Evolutionary conservation across 2,797 vertebrate species (phyloP).

Genomic region (Sylvilagus floridanus): DNA sequence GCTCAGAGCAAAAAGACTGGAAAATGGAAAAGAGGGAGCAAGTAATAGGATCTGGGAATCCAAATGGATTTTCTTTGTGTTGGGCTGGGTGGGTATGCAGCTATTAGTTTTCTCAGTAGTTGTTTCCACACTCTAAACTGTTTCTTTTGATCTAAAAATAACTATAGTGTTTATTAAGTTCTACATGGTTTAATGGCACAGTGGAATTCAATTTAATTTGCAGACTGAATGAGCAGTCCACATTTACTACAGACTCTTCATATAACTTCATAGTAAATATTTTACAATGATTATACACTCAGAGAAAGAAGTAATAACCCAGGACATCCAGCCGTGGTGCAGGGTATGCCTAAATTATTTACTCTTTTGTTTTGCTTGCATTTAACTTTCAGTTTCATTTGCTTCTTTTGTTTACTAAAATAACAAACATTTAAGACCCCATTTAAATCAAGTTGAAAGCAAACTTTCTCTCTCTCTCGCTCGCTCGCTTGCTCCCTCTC

Average conservation of each 20-base stretch:
- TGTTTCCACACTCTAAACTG: neutral
- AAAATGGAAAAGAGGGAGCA: neutral
- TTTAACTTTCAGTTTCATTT: neutral
- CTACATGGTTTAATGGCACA: slow-evolving; percentile 4
- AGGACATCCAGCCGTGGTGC: too few relatives aligned
- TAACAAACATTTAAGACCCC: neutral
- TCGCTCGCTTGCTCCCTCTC: too few relatives aligned
- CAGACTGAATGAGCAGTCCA: neutral
- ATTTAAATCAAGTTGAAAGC: neutral
- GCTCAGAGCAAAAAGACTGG: slow-evolving; percentile 18
- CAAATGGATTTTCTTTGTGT: neutral
- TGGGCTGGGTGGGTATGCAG: neutral
- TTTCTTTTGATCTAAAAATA: slow-evolving; percentile 57
- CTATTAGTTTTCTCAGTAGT: slow-evolving; percentile 43
- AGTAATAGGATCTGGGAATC: neutral
- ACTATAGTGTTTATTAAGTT: slow-evolving; percentile 12
- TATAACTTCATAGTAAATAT: slow-evolving; percentile 1
- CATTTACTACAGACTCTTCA: neutral
- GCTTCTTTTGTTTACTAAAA: slow-evolving; percentile 26
- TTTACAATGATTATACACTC: neutral
- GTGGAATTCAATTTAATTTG: neutral
- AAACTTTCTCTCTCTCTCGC: neutral
- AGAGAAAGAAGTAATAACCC: neutral
- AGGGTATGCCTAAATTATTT: neutral
- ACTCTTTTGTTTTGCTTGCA: neutral